phyloP scores from a whole-genome alignment of 2,113 vertebrate species.

The Erpornis zantholeuca region DNA sequence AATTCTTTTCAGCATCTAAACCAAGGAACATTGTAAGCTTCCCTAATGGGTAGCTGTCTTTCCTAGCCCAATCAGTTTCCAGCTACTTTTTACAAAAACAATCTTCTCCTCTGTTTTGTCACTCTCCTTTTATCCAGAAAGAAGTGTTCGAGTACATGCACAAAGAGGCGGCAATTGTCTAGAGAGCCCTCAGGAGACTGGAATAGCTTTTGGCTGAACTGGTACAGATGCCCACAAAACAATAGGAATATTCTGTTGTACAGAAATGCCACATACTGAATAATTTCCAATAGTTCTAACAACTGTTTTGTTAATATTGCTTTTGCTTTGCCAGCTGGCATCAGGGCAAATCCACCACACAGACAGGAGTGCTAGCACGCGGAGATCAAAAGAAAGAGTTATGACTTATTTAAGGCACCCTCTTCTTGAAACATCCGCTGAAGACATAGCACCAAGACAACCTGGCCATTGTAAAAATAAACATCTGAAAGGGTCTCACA shows the following conservation, averaged over 20 bases:
- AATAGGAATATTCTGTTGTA: background rate
- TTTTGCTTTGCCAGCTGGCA: background rate
- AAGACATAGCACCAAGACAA: background rate
- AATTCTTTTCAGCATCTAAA: background rate
- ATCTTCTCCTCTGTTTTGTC: background rate
- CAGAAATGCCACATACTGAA: background rate
- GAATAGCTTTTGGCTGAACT: background rate
- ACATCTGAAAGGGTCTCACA: background rate
- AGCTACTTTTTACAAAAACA: background rate
- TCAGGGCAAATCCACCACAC: background rate
- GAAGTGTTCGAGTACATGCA: background rate
- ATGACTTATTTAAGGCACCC: background rate
- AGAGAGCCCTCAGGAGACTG: background rate
- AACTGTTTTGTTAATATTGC: background rate
- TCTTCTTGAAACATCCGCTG: background rate
- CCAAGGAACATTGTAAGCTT: background rate
- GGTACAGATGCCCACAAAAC: background rate
- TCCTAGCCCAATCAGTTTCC: background rate
- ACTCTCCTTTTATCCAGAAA: background rate
- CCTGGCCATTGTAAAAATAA: background rate
- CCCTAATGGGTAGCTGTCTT: background rate
- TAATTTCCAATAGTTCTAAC: background rate
- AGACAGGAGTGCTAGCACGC: background rate
- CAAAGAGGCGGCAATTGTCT: background rate
- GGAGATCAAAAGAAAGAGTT: background rate